phyloP scores from a whole-genome alignment of 2,888 invertebrate species.

The Sarcophaga caerulescens region DNA sequence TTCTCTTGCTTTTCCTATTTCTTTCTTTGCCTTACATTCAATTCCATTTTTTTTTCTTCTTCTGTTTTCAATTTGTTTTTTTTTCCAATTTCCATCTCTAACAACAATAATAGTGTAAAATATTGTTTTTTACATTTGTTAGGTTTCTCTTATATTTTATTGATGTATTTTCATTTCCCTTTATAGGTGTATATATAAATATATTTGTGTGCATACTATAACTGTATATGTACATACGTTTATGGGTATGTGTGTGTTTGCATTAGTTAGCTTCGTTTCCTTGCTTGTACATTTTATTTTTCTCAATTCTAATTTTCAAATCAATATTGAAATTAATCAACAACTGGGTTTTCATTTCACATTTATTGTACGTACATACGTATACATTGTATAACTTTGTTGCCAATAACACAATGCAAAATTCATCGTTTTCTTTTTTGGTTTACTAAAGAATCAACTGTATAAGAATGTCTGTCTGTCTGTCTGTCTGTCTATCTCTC shows the following conservation, averaged over 20 bases:
- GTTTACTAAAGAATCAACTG: too few species aligned
- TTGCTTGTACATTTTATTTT: conserved; percentile 45
- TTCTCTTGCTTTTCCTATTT: conserved; percentile 24
- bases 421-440: neutral
- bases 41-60: conserved; percentile 19
- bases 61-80: conserved; percentile 8
- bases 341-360: conserved; percentile 58
- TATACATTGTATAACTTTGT: conserved; percentile 54
- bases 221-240: neutral
- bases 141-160: conserved; percentile 54
- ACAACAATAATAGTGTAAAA: conserved; percentile 44
- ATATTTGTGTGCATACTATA: too few species aligned
- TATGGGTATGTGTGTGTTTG: neutral
- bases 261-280: neutral
- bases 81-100: conserved; percentile 44
- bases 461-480: too few species aligned
- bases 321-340: conserved; percentile 68
- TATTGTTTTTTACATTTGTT: conserved; percentile 50
- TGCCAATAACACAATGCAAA: conserved; percentile 55
- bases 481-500: too few species aligned
- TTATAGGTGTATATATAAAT: neutral
- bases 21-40: conserved; percentile 37
- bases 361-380: neutral
- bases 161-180: conserved; percentile 14
- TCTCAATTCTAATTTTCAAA: conserved; percentile 62